Base-by-base conservation (phyloP, 2,888 invertebrate species). In the Empis livida region DNA sequence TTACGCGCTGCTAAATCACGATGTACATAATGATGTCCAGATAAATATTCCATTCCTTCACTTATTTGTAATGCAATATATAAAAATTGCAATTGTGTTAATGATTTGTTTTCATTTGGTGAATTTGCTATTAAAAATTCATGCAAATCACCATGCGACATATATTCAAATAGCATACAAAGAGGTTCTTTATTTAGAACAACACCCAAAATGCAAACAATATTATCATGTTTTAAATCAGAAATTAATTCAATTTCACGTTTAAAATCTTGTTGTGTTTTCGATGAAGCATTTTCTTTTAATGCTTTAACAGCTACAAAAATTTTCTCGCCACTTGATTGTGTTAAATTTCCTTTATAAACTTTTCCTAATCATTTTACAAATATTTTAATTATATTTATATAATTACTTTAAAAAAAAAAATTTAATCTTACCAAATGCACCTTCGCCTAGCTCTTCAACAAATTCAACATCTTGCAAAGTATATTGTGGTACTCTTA, bases 151-250 rank as follows among this genome's bases (percentile, higher is more conserved):
- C 97, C 96, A 67, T 92, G 82, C 1, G 89, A 86, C 95, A 97
- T 96, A 64, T 91, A 94, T 67, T 99, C 97, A 70, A 97, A 97
- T 17, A 99, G 72, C 91, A 96, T 94, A 62, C 93, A 93, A 65
- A 88, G 77, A 0, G 94, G 93, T 61, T 91, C 86, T 58, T 89
- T 87, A 58, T 86, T 84, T 51, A 90, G 75, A 48, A 91, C 87
- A 10, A 94, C 92, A 0, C 95, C 96, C 49, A 97, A 75, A 55
- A 97, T 80, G 67, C 93, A 92, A 40, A 96, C 91, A 58, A 99
- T 92, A 66, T 97, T 95, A 1, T 91, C 89, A 72, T 97, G 97
- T 52, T 88, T 82, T 50, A 97, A 72, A 65, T 95, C 93, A 0
- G 92, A 89, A 75, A 96, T 93, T 46, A 94, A 73, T 65, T 93